phyloP scores from a whole-genome alignment of 1,140 invertebrate genomes.

The Dinoponera quadriceps region DNA sequence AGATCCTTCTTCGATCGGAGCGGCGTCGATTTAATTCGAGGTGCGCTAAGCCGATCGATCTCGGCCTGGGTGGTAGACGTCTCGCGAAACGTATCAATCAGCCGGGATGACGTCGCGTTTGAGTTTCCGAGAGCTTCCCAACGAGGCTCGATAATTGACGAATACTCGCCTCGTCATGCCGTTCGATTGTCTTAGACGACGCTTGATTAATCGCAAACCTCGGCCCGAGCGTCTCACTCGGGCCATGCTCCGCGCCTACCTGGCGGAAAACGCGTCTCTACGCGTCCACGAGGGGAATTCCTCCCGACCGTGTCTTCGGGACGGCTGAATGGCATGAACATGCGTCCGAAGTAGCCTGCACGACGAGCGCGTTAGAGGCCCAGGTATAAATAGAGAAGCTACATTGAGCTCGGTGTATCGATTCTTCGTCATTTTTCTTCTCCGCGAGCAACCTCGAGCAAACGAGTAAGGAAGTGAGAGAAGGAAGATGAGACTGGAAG shows the following conservation, averaged over 20 bases:
- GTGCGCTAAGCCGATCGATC: constrained; percentile 29
- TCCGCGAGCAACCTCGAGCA: no score
- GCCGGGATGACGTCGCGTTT: constrained; percentile 21
- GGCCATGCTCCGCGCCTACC: neutral
- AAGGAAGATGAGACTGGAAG: no score
- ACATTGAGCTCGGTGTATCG: no score
- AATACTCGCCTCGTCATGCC: neutral
- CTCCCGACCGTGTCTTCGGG: no score
- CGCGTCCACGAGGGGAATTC: no score
- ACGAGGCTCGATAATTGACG: neutral
- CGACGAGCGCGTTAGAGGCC: no score
- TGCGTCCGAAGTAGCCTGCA: no score
- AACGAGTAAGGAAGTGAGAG: no score
- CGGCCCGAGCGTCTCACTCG: neutral
- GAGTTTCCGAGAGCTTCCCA: neutral
- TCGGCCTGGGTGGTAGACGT: constrained; percentile 21
- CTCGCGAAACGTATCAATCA: constrained; percentile 41
- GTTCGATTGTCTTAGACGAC: neutral
- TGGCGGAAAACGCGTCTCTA: neutral
- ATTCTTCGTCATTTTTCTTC: no score
- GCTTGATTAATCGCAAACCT: neutral
- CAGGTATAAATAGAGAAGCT: no score
- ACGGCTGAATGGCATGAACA: no score
- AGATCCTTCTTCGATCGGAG: neutral
- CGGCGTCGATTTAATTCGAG: constrained; percentile 30